These are phyloP conservation scores for Cochlearius cochlearius DNA, from an alignment of 2,113 vertebrate species.

Conservation along the genomic window DNA sequence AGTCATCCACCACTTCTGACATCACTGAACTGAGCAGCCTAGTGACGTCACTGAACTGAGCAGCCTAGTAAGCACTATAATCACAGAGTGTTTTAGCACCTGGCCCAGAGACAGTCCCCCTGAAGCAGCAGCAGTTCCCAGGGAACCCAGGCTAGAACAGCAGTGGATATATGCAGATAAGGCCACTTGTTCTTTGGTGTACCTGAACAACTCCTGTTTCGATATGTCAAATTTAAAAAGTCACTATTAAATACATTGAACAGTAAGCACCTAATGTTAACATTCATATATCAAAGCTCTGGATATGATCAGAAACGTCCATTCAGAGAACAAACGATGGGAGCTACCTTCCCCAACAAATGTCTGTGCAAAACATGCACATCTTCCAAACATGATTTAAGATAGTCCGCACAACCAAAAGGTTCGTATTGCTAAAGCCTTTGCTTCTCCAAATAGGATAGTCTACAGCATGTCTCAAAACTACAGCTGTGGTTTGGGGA, in stretches of 20 bases:
- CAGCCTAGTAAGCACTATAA: neutral
- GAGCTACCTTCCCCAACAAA: neutral
- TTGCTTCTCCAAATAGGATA: neutral
- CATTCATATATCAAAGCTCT: neutral
- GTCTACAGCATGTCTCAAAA: neutral
- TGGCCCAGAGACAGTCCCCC: neutral
- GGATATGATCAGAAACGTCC: neutral
- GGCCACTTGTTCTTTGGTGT: conserved; percentile 49
- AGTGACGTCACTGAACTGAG: neutral
- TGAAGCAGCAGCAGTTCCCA: neutral
- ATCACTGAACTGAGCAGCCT: neutral
- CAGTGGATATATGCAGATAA: neutral
- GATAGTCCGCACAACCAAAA: neutral
- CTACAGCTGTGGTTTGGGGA: neutral
- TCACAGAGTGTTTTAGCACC: neutral
- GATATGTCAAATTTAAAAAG: neutral
- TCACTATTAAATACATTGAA: neutral
- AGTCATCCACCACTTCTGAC: neutral
- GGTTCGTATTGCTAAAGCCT: neutral
- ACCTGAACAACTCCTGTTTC: neutral
- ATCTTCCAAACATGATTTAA: neutral
- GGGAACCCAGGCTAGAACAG: neutral
- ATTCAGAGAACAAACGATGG: neutral
- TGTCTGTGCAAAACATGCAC: neutral
- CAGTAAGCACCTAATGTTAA: neutral